Percentiles rank a stretch among this genome's conserved stretches.
phyloP scores from a whole-genome alignment of 2,113 vertebrate genomes.

The Carassius auratus region DNA sequence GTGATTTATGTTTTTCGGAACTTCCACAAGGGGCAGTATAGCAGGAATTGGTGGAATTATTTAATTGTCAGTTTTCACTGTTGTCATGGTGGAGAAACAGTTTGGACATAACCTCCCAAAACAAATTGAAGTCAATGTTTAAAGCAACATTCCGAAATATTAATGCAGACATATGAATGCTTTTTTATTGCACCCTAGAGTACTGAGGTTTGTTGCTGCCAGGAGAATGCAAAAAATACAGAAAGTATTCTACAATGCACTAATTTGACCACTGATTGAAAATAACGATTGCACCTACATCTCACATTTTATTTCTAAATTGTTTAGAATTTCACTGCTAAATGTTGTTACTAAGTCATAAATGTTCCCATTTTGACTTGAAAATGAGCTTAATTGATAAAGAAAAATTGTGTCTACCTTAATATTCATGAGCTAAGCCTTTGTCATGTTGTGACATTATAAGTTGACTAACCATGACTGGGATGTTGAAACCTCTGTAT shows the following conservation, averaged over 20 bases:
- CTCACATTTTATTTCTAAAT: neutral
- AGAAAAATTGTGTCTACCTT: neutral
- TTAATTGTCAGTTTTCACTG: neutral
- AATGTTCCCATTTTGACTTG: neutral
- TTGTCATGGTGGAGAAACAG: neutral
- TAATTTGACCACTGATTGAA: neutral
- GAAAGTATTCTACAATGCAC: neutral
- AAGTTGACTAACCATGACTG: neutral
- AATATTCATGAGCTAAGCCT: neutral
- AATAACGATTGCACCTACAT: neutral
- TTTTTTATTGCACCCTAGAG: neutral
- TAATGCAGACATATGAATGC: slow-evolving; percentile 1
- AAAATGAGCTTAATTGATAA: neutral
- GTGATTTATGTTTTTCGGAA: neutral
- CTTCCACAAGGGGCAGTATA: slow-evolving; percentile 8
- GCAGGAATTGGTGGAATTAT: neutral
- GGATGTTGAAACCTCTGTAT: neutral
- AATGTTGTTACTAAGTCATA: neutral
- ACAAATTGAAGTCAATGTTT: neutral
- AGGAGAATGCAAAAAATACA: neutral
- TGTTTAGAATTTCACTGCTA: neutral
- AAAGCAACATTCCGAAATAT: neutral
- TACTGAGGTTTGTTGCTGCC: neutral
- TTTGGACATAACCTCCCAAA: neutral
- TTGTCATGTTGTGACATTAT: neutral